These are phyloP conservation scores for Argopecten irradians DNA, from an alignment of 1,140 invertebrate species.

Conservation along the genomic window DNA sequence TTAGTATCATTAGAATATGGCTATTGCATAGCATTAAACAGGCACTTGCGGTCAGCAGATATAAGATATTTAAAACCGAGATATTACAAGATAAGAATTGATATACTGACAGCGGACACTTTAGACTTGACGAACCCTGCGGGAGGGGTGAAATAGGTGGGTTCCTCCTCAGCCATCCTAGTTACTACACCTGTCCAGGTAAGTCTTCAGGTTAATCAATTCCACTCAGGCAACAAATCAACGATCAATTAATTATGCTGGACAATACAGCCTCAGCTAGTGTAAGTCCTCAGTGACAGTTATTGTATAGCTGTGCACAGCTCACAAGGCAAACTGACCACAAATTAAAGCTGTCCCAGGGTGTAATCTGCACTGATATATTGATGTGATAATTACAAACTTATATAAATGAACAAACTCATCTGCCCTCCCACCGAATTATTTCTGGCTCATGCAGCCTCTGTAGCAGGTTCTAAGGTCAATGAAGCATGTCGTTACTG, in stretches of 20 bases:
- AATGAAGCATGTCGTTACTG: background rate
- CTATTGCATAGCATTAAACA: too few relatives aligned
- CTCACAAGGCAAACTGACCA: background rate
- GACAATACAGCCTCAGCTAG: background rate
- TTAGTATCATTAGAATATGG: too few relatives aligned
- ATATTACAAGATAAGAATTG: background rate
- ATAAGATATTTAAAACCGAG: too few relatives aligned
- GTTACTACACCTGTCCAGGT: background rate
- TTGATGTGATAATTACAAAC: background rate
- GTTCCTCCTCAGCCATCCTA: background rate
- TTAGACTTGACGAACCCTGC: constrained; percentile 45
- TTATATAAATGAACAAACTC: background rate
- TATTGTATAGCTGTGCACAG: background rate
- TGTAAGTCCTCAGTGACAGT: background rate
- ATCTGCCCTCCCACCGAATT: background rate
- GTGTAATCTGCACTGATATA: background rate
- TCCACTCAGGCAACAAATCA: background rate
- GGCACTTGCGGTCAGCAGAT: too few relatives aligned
- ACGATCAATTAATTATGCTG: background rate
- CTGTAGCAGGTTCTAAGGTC: background rate
- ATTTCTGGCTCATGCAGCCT: background rate
- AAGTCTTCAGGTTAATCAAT: background rate
- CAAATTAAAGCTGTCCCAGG: background rate
- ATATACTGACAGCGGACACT: constrained; percentile 44
- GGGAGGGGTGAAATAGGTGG: background rate